Evolutionary conservation across 2,113 vertebrate genomes (phyloP), one percentile per base, ranked within the genome.

Genomic region (Anolis carolinensis): DNA sequence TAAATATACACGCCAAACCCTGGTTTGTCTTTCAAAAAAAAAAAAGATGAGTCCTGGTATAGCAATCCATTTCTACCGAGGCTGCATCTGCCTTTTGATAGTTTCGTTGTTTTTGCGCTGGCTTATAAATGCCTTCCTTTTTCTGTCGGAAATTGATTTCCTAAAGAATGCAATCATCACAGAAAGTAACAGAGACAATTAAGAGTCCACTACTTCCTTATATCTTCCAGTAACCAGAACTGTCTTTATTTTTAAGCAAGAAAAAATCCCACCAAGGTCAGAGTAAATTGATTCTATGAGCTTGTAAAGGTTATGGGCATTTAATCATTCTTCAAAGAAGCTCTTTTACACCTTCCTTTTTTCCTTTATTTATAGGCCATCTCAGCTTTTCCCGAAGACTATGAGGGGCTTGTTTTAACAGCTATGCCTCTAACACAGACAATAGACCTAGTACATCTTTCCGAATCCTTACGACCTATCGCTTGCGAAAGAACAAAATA

Each of bases 11-110:
- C 50, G 63, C 88, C 86, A 81, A 87, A 86, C 90, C 90, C 83
- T 77, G 55, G 4, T 65, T 79, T 80, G 84, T 80, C 90, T 89
- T 88, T 92, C 86, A n/a, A n/a, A n/a, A n/a, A n/a, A n/a, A 77
- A 82, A 67, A 83, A 3, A 71, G 70, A 20, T 67, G 78, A 73
- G 63, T 59, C 72, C 20, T 70, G 34, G 34, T 71, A 5, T 44
- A 25, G 63, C 14, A 44, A 82, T 20, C 30, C 11, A 16, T 87
- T 59, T 78, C 71, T 78, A 48, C 30, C 62, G 25, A 10, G 36
- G 23, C 7, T 81, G 21, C 7, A 50, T 34, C 14, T 23, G 5
- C 18, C n/a, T 25, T 55, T 59, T 74, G 36, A 11, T 34, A 9
- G 67, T 39, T 72, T n/a, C 73, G 36, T 65, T 81, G 39, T 52